Conservation (phyloP, 2,888 invertebrate genomes). For the Hydropsyche betteni region DNA sequence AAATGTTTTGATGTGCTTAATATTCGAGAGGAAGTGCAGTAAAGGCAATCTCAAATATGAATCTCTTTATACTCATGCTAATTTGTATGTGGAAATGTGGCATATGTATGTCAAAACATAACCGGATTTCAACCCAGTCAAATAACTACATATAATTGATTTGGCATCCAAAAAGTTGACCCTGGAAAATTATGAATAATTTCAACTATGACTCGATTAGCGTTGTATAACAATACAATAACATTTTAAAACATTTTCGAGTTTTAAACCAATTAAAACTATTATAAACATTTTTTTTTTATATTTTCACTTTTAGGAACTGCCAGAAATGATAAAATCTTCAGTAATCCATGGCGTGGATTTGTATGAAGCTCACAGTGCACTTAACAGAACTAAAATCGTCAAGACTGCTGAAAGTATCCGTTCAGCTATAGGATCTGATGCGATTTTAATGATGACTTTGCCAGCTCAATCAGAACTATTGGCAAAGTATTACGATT, state of each 20-base stretch:
- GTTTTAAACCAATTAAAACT: too few species aligned
- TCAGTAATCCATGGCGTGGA: slow-evolving; percentile 66
- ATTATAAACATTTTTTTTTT: too few species aligned
- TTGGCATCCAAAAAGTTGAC: neutral
- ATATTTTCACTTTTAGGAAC: slow-evolving; percentile 61
- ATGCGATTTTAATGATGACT: slow-evolving; percentile 68
- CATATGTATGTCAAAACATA: slow-evolving; percentile 10
- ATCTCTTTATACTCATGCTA: neutral
- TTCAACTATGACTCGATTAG: slow-evolving; percentile 2
- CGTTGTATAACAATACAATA: neutral
- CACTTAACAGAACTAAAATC: slow-evolving; percentile 65
- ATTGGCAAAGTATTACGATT: slow-evolving; percentile 76
- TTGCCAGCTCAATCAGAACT: slow-evolving; percentile 73
- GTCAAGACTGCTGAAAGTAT: slow-evolving; percentile 62
- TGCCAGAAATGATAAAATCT: slow-evolving; percentile 66
- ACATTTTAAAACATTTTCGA: too few species aligned
- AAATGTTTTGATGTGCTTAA: too few species aligned
- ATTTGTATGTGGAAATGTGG: neutral
- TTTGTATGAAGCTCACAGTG: slow-evolving; percentile 65
- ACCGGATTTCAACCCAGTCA: slow-evolving; percentile 5
- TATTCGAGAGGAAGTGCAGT: neutral
- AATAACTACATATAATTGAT: slow-evolving; percentile 5
- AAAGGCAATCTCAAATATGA: neutral
- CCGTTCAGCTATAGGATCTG: slow-evolving; percentile 61
- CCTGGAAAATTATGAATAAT: slow-evolving; percentile 24